Conservation (phyloP, 2,888 invertebrate species). For the Epistrophella euchroma region DNA sequence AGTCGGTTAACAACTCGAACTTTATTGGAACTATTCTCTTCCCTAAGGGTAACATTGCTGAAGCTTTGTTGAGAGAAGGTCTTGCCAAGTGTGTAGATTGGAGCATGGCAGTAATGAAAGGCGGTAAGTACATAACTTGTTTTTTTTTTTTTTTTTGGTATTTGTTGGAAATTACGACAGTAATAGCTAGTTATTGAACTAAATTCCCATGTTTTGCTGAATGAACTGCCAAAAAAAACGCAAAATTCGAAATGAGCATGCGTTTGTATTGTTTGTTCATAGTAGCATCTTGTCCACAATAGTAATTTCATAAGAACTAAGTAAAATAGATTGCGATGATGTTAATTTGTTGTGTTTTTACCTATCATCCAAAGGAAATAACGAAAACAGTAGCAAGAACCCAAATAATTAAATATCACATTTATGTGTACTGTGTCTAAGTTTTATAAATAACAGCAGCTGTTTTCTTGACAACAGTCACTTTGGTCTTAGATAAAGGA, state of each 20-base stretch:
- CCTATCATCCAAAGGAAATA: too few relatives aligned
- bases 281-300: background rate
- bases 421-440: too few relatives aligned
- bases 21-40: constrained; percentile 97
- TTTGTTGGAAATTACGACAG: constrained; percentile 11
- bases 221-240: constrained; percentile 58
- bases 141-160: background rate
- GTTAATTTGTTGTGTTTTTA: background rate
- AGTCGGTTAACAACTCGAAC: constrained; percentile 96
- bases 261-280: background rate
- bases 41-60: constrained; percentile 97
- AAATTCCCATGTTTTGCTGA: constrained; percentile 40
- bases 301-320: background rate
- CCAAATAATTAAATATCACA: too few relatives aligned
- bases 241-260: background rate
- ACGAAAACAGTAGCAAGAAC: too few relatives aligned
- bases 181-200: constrained; percentile 61
- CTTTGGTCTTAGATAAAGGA: too few relatives aligned
- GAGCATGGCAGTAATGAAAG: constrained; percentile 93
- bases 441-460: too few relatives aligned
- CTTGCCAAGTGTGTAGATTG: constrained; percentile 97
- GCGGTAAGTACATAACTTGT: constrained; percentile 84
- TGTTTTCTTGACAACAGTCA: too few relatives aligned
- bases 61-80: constrained; percentile 94
- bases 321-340: background rate